phyloP scores from a whole-genome alignment of 1,140 invertebrate genomes.

The Mizuhopecten yessoensis region DNA sequence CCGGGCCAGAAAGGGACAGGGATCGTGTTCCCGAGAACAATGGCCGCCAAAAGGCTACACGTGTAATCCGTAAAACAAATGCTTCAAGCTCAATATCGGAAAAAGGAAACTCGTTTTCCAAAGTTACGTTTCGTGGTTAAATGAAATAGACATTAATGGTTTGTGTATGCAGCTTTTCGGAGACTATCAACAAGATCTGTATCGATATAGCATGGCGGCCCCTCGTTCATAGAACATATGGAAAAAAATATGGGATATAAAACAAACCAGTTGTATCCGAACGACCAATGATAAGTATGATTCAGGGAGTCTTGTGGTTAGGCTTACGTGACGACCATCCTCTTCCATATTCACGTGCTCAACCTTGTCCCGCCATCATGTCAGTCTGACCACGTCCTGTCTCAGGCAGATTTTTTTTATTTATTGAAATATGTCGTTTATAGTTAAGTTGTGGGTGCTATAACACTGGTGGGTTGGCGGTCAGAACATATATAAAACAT shows the following conservation, averaged over 20 bases:
- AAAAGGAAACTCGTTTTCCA: neutral
- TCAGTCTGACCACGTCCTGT: neutral
- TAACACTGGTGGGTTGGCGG: neutral
- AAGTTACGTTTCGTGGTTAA: neutral
- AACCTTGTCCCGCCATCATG: neutral
- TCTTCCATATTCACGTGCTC: neutral
- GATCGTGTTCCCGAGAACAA: neutral
- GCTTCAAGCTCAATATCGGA: neutral
- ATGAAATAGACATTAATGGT: neutral
- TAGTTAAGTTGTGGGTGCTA: neutral
- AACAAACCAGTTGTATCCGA: neutral
- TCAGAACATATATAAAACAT: neutral
- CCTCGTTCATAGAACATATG: neutral
- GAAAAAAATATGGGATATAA: neutral
- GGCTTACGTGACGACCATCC: neutral
- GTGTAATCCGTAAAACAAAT: neutral
- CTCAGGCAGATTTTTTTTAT: neutral
- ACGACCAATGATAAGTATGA: neutral
- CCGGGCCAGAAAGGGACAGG: neutral
- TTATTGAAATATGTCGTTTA: neutral
- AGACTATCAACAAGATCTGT: neutral
- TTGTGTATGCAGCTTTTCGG: neutral
- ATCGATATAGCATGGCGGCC: neutral
- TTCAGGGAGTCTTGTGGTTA: neutral
- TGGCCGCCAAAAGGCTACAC: neutral